A percentile compares a stretch with the other conserved stretches of the same genome.
Conservation (phyloP, 2,113 vertebrate genomes). For the Oreochromis niloticus region DNA sequence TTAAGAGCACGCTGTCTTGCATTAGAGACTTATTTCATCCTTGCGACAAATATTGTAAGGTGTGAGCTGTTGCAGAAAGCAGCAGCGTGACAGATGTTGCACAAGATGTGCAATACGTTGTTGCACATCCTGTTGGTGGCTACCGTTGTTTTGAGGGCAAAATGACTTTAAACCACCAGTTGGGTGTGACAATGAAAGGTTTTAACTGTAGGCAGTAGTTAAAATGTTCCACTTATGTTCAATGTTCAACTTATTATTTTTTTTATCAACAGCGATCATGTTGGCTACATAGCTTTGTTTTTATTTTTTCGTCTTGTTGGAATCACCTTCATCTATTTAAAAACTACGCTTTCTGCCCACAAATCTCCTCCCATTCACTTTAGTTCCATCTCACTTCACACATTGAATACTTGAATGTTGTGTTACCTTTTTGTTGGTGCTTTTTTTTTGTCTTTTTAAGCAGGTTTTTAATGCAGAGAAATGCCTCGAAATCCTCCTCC, state of each 20-base stretch:
- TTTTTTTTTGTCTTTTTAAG: constrained; percentile 54
- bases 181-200: neutral
- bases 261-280: neutral
- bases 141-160: neutral
- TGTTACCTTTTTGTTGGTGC: constrained; percentile 39
- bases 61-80: neutral
- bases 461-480: constrained; percentile 61
- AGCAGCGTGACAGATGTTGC: neutral
- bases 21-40: neutral
- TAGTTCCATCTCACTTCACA: neutral
- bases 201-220: neutral
- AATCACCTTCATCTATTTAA: neutral
- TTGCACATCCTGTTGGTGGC: neutral
- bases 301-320: neutral
- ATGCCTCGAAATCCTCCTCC: neutral
- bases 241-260: neutral
- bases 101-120: neutral
- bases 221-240: neutral
- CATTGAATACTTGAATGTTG: constrained; percentile 17
- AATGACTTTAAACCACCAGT: neutral
- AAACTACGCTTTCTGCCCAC: neutral
- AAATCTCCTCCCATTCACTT: neutral
- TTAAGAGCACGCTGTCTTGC: neutral
- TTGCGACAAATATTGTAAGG: neutral
- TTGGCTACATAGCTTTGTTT: neutral